These are phyloP conservation scores for Drosophila hydei DNA, from an alignment of 1,140 invertebrate species.

Conservation along the genomic window DNA sequence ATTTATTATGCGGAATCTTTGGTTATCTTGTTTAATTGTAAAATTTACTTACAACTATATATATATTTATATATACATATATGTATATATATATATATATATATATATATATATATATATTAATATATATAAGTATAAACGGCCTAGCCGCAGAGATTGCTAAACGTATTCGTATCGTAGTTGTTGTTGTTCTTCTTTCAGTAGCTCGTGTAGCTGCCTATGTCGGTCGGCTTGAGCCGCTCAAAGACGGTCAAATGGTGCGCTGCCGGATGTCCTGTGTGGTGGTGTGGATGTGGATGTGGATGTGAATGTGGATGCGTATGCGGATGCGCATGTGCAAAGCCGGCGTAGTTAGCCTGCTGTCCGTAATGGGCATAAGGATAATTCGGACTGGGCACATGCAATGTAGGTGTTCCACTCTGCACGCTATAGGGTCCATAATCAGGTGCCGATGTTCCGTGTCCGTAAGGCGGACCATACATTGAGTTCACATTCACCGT, in stretches of 20 bases:
- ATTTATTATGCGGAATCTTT: slow-evolving; percentile 74
- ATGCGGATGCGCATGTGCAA: slow-evolving; percentile 41
- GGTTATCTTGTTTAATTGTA: slow-evolving; percentile 70
- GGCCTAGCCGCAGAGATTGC: slow-evolving; percentile 69
- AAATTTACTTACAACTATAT: slow-evolving; percentile 49
- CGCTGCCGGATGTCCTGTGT: slow-evolving; percentile 44
- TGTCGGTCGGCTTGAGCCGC: slow-evolving; percentile 79
- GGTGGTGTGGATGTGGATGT: slow-evolving; percentile 43
- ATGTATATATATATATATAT: slow-evolving; percentile 17
- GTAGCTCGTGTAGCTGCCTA: slow-evolving; percentile 73
- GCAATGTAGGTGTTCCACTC: slow-evolving; percentile 64
- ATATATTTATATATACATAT: no score
- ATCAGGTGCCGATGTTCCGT: slow-evolving; percentile 48
- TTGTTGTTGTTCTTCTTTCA: slow-evolving; percentile 34
- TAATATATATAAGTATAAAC: slow-evolving; percentile 35
- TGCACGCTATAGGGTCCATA: slow-evolving; percentile 46
- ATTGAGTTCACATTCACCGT: slow-evolving; percentile 62
- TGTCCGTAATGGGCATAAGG: slow-evolving; percentile 61
- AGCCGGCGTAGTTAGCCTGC: slow-evolving; percentile 59
- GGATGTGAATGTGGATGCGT: slow-evolving; percentile 44
- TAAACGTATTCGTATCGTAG: slow-evolving; percentile 36
- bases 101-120: slow-evolving; percentile 26
- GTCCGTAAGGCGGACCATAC: slow-evolving; percentile 50
- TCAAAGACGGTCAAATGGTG: slow-evolving; percentile 80
- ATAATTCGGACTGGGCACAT: slow-evolving; percentile 81